A percentile compares a stretch with the other conserved stretches of the same genome.
Conservation (phyloP, 2,888 invertebrate species). For the Cerceris rybyensis region DNA sequence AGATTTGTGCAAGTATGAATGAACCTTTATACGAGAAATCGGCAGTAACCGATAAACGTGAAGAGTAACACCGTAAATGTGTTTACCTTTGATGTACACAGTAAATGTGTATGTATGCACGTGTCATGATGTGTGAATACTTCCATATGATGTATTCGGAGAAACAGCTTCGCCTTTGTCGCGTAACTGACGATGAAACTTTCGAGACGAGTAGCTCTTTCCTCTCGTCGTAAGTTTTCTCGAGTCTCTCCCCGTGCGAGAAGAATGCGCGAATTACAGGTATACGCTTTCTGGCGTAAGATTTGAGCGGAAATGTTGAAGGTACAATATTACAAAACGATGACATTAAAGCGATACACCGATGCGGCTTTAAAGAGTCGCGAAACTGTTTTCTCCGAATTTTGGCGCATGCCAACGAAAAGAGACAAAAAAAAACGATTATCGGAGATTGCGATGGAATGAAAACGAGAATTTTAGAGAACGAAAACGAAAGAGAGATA, state of each 20-base stretch:
- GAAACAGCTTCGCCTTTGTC: conserved; percentile 10
- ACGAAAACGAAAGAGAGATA: conserved; percentile 5
- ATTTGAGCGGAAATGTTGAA: not conserved
- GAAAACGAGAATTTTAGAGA: not conserved
- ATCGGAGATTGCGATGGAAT: not conserved
- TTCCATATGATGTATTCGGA: conserved; percentile 10
- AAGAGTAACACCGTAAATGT: not conserved
- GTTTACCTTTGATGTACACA: not conserved
- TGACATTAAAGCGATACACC: not conserved
- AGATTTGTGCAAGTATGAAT: conserved; percentile 16
- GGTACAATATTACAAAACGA: not conserved
- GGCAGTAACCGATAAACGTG: not conserved
- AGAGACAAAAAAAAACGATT: not conserved
- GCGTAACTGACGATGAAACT: conserved; percentile 1
- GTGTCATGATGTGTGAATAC: conserved; percentile 2
- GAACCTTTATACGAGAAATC: not conserved
- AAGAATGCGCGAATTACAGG: not conserved
- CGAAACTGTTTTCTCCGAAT: not conserved
- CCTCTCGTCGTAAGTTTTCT: conserved; percentile 1
- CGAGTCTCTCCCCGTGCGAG: not conserved
- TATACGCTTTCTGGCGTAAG: not conserved
- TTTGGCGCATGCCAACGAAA: conserved; percentile 29
- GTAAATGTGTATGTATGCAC: not conserved
- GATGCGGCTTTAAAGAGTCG: not conserved
- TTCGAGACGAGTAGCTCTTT: not conserved